Evolutionary conservation across 1,140 invertebrate genomes (phyloP).

Genomic region (Dreissena polymorpha): DNA sequence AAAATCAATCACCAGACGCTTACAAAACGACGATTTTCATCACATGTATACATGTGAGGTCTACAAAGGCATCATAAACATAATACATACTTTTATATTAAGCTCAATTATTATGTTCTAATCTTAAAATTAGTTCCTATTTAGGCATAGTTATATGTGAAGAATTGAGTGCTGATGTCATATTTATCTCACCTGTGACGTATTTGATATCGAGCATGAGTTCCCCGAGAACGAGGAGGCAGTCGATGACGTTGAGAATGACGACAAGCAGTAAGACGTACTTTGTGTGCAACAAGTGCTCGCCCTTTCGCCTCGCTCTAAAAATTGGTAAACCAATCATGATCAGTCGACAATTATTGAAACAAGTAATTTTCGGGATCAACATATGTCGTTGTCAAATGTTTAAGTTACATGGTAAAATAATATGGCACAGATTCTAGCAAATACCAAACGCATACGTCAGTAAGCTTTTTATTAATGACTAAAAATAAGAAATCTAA

Average conservation of each 20-base stretch:
- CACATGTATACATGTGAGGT: too few species aligned
- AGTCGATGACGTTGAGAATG: constrained; percentile 66
- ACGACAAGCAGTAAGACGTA: constrained; percentile 61
- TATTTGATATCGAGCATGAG: constrained; percentile 67
- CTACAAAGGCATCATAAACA: too few species aligned
- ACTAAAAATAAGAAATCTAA: too few species aligned
- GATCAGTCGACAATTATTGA: neutral
- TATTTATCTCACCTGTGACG: constrained; percentile 57
- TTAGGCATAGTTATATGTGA: too few species aligned
- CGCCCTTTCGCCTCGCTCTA: constrained; percentile 62
- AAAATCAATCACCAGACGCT: too few species aligned
- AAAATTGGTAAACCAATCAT: constrained; percentile 21
- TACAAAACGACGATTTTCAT: too few species aligned
- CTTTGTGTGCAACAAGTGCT: constrained; percentile 63
- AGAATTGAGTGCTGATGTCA: too few species aligned
- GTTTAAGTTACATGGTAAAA: neutral
- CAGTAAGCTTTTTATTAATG: too few species aligned
- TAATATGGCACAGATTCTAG: neutral
- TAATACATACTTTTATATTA: too few species aligned
- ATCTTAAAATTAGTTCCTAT: too few species aligned
- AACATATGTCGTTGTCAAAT: neutral
- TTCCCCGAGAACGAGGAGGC: constrained; percentile 64
- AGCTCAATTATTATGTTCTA: neutral
- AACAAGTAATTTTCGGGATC: neutral
- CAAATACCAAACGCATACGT: too few species aligned